These are phyloP conservation scores for Dascillus cervinus DNA, from an alignment of 2,888 invertebrate species.

Conservation along the genomic window DNA sequence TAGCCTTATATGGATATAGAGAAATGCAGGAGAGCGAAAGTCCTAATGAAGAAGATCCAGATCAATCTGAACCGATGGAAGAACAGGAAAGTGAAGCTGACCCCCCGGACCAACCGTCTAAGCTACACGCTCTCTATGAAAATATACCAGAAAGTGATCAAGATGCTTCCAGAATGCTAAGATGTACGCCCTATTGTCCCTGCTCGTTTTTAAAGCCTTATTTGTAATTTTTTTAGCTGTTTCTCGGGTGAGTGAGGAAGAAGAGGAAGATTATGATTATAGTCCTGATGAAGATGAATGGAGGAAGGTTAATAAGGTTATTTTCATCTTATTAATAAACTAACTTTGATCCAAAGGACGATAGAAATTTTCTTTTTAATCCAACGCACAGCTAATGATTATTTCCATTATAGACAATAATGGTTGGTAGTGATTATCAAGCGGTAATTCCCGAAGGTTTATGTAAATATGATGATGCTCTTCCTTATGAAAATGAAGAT, in stretches of 20 bases:
- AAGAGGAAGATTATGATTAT: conserved; percentile 76
- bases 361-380: conserved; percentile 2
- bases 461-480: conserved; percentile 86
- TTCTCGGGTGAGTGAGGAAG: conserved; percentile 70
- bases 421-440: conserved; percentile 92
- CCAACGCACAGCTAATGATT: conserved; percentile 3
- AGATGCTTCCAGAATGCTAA: conserved; percentile 45
- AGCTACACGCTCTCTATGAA: conserved; percentile 49
- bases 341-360: too few species aligned
- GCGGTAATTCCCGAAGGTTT: conserved; percentile 89
- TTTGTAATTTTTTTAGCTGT: conserved; percentile 42
- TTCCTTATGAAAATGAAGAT: conserved; percentile 92
- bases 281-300: conserved; percentile 82
- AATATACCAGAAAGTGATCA: conserved; percentile 40
- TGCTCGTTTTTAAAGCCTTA: conserved; percentile 5
- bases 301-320: conserved; percentile 58
- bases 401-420: conserved; percentile 59
- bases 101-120: conserved; percentile 42
- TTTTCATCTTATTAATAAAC: conserved; percentile 17
- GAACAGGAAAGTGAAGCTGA: conserved; percentile 37
- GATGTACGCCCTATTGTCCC: conserved; percentile 36
- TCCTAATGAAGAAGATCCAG: conserved; percentile 40
- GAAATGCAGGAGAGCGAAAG: conserved; percentile 39
- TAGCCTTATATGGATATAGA: conserved; percentile 77
- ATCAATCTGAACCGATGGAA: conserved; percentile 44